Evolutionary conservation across 2,113 vertebrate species (phyloP).

Genomic region (Numida meleagris): DNA sequence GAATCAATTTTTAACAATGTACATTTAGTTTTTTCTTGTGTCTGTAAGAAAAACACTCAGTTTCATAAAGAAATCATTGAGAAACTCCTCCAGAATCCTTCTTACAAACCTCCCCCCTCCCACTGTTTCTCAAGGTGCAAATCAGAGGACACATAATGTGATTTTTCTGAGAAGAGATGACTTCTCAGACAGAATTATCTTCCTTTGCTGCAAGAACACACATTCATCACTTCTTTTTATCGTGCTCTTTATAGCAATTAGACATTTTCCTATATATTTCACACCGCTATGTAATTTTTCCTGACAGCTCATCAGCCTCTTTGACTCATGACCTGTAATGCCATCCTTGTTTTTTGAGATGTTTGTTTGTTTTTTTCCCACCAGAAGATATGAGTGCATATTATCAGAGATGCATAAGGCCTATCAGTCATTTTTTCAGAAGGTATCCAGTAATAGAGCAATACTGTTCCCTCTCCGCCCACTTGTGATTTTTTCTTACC

Average conservation of each 20-base stretch:
- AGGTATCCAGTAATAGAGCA: conserved; percentile 62
- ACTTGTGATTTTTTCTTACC: conserved; percentile 57
- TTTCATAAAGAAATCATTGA: neutral
- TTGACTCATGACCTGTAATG: conserved; percentile 60
- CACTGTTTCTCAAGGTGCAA: neutral
- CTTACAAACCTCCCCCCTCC: neutral
- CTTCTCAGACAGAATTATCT: conserved; percentile 24
- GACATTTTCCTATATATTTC: conserved; percentile 56
- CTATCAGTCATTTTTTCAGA: conserved; percentile 66
- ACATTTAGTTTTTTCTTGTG: neutral
- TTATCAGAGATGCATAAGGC: conserved; percentile 44
- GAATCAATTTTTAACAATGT: neutral
- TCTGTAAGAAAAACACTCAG: neutral
- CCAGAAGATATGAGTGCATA: conserved; percentile 17
- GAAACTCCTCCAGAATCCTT: neutral
- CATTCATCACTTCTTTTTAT: conserved; percentile 43
- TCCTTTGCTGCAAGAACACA: conserved; percentile 6
- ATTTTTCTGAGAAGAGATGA: neutral
- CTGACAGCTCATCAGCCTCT: conserved; percentile 56
- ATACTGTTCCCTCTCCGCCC: conserved; percentile 61
- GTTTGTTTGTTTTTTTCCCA: neutral
- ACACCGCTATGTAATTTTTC: conserved; percentile 52
- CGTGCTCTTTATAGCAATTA: conserved; percentile 60
- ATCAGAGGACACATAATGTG: neutral
- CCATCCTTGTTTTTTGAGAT: conserved; percentile 46